phyloP scores from a whole-genome alignment of 2,888 invertebrate species.

The Desoria tigrina region DNA sequence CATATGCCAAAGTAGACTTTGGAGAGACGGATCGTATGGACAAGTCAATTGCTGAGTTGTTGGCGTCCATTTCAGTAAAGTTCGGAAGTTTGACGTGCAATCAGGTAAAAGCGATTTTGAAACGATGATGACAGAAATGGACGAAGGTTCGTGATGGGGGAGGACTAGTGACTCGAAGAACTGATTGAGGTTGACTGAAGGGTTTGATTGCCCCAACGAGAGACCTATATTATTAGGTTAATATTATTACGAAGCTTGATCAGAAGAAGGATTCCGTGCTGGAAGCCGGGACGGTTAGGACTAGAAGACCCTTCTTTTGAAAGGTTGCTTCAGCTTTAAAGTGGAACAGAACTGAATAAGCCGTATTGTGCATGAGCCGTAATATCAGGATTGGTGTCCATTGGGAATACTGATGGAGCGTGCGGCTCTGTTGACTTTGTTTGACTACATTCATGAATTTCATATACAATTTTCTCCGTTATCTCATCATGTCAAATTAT shows the following conservation, averaged over 20 bases:
- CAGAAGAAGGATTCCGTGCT: constrained; percentile 12
- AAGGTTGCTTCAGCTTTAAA: background rate
- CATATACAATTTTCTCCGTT: constrained; percentile 14
- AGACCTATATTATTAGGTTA: constrained; percentile 3
- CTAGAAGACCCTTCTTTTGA: constrained; percentile 2
- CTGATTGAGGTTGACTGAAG: constrained; percentile 44
- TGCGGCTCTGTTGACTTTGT: constrained; percentile 45
- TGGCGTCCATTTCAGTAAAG: constrained; percentile 19
- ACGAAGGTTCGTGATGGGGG: no score
- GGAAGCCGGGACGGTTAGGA: constrained; percentile 3
- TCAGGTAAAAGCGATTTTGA: background rate
- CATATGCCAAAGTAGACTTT: background rate
- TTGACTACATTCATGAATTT: constrained; percentile 34
- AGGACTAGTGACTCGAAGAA: constrained; percentile 2
- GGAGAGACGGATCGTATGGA: constrained; percentile 33
- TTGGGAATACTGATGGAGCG: constrained; percentile 35
- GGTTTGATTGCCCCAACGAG: constrained; percentile 12
- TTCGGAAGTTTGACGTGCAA: background rate
- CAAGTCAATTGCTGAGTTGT: constrained; percentile 48
- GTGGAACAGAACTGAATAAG: constrained; percentile 10
- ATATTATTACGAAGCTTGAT: no score
- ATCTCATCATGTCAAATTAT: constrained; percentile 12
- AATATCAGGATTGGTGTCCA: constrained; percentile 44
- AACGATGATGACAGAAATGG: no score
- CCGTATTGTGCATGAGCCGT: constrained; percentile 27